These are phyloP conservation scores for Diprion similis DNA, from an alignment of 1,140 invertebrate species.

Conservation along the genomic window DNA sequence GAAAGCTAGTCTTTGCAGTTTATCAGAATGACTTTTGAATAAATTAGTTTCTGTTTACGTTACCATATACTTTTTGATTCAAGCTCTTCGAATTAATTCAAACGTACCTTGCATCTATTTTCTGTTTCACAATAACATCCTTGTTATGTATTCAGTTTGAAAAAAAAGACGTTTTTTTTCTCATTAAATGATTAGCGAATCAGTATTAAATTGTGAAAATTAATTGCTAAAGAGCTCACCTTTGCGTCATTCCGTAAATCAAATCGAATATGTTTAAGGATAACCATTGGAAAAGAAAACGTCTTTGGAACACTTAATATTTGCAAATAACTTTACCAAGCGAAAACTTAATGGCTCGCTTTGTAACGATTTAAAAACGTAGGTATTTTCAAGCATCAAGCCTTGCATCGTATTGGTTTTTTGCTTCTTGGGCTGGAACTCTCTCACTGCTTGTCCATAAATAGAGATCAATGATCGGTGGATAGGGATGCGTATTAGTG, in stretches of 20 bases:
- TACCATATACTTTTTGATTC: neutral
- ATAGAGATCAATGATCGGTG: conserved; percentile 52
- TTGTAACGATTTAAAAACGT: conserved; percentile 58
- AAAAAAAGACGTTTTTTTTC: conserved; percentile 48
- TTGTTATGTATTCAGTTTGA: conserved; percentile 52
- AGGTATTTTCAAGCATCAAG: conserved; percentile 63
- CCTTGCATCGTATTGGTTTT: conserved; percentile 64
- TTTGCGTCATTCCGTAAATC: conserved; percentile 26
- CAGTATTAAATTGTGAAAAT: neutral
- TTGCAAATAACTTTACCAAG: conserved; percentile 35
- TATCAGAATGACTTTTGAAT: too few species aligned
- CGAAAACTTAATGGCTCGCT: conserved; percentile 60
- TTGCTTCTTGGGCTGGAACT: conserved; percentile 62
- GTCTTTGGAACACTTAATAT: conserved; percentile 11
- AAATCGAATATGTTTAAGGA: conserved; percentile 51
- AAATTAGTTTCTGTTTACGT: neutral
- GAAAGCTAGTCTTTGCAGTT: too few species aligned
- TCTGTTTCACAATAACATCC: conserved; percentile 55
- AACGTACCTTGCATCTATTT: conserved; percentile 62
- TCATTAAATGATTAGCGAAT: conserved; percentile 18
- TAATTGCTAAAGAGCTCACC: neutral
- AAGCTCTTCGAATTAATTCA: conserved; percentile 55
- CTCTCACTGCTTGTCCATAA: conserved; percentile 63
- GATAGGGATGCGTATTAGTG: conserved; percentile 58
- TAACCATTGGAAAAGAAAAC: conserved; percentile 41